phyloP scores from a whole-genome alignment of 2,888 invertebrate genomes.

The Pyrrhia umbra region DNA sequence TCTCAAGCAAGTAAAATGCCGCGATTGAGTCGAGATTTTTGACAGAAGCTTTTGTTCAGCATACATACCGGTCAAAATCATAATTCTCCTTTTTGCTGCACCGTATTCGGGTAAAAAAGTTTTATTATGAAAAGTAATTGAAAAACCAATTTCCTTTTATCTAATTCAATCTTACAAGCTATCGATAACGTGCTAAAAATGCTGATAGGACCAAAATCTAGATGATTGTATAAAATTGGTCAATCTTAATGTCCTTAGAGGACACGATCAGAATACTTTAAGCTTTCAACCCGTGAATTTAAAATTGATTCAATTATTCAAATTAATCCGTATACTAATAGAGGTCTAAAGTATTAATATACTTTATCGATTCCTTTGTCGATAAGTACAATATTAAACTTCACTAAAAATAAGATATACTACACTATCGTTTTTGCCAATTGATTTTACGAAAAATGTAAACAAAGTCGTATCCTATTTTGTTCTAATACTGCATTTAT shows the following conservation, averaged over 20 bases:
- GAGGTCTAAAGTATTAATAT: too few relatives aligned
- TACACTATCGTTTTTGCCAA: too few relatives aligned
- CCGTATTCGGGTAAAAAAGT: too few relatives aligned
- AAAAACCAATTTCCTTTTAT: neutral
- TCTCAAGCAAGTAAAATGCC: too few relatives aligned
- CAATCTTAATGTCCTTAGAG: neutral
- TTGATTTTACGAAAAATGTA: too few relatives aligned
- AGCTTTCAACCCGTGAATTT: neutral
- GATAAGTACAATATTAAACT: neutral
- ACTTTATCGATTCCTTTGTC: neutral
- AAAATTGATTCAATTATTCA: slow-evolving; percentile 5
- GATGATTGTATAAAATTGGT: neutral
- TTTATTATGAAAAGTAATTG: too few relatives aligned
- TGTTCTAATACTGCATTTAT: too few relatives aligned
- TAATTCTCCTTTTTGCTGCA: too few relatives aligned
- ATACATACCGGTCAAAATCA: too few relatives aligned
- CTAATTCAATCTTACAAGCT: slow-evolving; percentile 1
- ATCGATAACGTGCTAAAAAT: slow-evolving; percentile 6
- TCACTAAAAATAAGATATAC: neutral
- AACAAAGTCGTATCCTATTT: too few relatives aligned
- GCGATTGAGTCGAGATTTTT: too few relatives aligned
- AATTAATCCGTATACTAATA: slow-evolving; percentile 14
- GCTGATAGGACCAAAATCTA: neutral
- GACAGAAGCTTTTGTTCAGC: too few relatives aligned
- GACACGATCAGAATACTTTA: slow-evolving; percentile 3